A percentile compares a stretch with the other conserved stretches of the same genome.
phyloP scores from a whole-genome alignment of 2,888 invertebrate genomes.

The Neoscelio sp. region DNA sequence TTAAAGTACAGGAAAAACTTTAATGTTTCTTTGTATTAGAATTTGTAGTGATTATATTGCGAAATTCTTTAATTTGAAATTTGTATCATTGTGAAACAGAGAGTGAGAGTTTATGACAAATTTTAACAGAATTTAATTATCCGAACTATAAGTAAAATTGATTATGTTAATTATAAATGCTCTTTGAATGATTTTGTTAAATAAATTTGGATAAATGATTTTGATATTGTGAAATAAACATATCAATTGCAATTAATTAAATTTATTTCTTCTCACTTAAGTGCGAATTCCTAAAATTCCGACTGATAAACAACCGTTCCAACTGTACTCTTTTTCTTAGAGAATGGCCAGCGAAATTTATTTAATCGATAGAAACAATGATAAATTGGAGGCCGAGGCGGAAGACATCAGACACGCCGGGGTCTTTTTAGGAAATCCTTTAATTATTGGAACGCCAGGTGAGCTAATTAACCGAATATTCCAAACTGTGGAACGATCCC shows the following conservation, averaged over 20 bases:
- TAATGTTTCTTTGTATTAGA: too few relatives aligned
- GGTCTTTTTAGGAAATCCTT: constrained; percentile 84
- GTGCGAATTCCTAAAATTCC: constrained; percentile 34
- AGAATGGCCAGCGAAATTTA: constrained; percentile 84
- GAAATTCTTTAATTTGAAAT: too few relatives aligned
- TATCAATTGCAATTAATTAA: constrained; percentile 35
- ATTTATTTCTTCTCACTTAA: constrained; percentile 28
- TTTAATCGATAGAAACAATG: constrained; percentile 84
- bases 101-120: too few relatives aligned
- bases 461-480: constrained; percentile 48
- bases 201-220: too few relatives aligned
- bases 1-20: too few relatives aligned
- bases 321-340: constrained; percentile 72
- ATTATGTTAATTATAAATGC: too few relatives aligned
- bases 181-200: too few relatives aligned
- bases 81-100: too few relatives aligned
- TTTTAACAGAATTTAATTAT: too few relatives aligned
- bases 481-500: constrained; percentile 3
- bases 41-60: too few relatives aligned
- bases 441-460: constrained; percentile 82
- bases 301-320: constrained; percentile 9
- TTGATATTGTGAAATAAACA: too few relatives aligned
- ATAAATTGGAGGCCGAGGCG: constrained; percentile 85
- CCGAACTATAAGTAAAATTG: too few relatives aligned
- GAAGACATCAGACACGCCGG: constrained; percentile 86